Percentiles rank a stretch among this genome's conserved stretches.
Evolutionary conservation across 2,888 invertebrate species (phyloP).

Genomic region (Tipula helvola): DNA sequence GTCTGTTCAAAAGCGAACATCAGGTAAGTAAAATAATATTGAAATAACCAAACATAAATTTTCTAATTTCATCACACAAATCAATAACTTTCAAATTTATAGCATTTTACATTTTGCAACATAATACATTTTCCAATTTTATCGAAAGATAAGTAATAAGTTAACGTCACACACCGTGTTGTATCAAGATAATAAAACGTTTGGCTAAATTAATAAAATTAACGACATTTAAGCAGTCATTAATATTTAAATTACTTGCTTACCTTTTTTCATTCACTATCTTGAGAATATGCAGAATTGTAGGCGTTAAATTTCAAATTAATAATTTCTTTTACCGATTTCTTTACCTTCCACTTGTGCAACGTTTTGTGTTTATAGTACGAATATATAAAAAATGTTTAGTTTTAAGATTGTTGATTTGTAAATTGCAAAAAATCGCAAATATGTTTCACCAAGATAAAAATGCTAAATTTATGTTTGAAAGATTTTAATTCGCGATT

Average conservation of each 20-base stretch:
- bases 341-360: background rate
- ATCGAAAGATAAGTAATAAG: background rate
- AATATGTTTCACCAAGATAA: background rate
- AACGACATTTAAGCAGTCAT: background rate
- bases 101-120: background rate
- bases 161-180: background rate
- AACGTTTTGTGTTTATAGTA: background rate
- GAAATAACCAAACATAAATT: background rate
- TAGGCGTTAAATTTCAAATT: background rate
- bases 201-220: background rate
- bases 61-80: background rate
- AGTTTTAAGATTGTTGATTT: background rate
- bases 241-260: background rate
- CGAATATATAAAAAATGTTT: background rate
- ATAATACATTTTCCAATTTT: background rate
- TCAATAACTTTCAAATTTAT: background rate
- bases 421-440: background rate
- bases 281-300: background rate
- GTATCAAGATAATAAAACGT: background rate
- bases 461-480: background rate
- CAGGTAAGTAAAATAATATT: background rate
- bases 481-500: background rate
- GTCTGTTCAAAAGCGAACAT: no score
- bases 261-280: background rate
- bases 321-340: background rate